Percentiles rank a stretch among this genome's conserved stretches.
phyloP scores from a whole-genome alignment of 1,140 invertebrate genomes.

The Drosophila mayri region DNA sequence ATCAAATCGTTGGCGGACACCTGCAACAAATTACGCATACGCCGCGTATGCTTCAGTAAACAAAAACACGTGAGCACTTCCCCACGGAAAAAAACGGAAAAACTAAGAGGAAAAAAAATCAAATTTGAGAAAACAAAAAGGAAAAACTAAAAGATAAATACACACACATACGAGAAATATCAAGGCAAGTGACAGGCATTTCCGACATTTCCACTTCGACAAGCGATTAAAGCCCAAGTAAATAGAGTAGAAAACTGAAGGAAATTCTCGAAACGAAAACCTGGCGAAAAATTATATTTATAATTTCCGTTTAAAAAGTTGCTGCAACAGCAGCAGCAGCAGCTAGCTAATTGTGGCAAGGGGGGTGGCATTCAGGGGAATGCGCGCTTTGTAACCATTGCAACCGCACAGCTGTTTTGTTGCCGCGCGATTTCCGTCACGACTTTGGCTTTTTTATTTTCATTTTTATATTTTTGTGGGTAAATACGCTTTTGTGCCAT shows the following conservation, averaged over 20 bases:
- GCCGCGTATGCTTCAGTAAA: constrained; percentile 44
- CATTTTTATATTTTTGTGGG: constrained; percentile 41
- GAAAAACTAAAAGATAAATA: constrained; percentile 26
- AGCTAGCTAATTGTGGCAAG: background rate
- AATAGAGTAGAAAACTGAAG: constrained; percentile 34
- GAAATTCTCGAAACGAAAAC: constrained; percentile 60
- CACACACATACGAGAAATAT: constrained; percentile 21
- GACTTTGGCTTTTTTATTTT: constrained; percentile 43
- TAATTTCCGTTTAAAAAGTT: constrained; percentile 70
- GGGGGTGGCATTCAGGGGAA: background rate
- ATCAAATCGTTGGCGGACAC: constrained; percentile 22
- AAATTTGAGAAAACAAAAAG: background rate
- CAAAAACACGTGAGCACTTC: constrained; percentile 55
- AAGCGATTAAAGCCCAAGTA: constrained; percentile 53
- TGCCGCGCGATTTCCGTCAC: constrained; percentile 74
- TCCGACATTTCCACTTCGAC: constrained; percentile 62
- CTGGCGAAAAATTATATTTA: constrained; percentile 58
- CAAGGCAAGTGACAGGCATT: constrained; percentile 69
- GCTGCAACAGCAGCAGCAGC: constrained; percentile 6
- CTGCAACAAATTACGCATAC: constrained; percentile 60
- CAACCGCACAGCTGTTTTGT: constrained; percentile 70
- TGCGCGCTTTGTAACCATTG: constrained; percentile 19
- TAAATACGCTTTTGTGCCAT: constrained; percentile 65
- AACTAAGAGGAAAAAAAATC: constrained; percentile 13
- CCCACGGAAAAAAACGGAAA: constrained; percentile 17